phyloP scores from a whole-genome alignment of 2,888 invertebrate genomes.

The Acanthococcus lagerstroemiae region DNA sequence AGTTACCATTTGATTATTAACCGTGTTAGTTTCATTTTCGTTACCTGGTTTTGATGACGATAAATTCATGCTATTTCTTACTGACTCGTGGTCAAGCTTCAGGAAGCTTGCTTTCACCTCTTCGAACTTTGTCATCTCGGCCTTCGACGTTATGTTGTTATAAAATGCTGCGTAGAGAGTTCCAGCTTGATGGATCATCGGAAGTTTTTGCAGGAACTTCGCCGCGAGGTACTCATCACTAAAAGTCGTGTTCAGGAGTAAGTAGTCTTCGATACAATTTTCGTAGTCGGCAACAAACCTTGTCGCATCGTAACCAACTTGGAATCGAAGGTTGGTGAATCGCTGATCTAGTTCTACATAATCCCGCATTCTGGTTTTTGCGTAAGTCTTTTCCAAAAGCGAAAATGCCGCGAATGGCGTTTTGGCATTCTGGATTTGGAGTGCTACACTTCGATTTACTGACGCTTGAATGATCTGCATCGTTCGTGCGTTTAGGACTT shows the following conservation, averaged over 20 bases:
- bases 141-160: too few species aligned
- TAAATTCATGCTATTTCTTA: too few species aligned
- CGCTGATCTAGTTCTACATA: background rate
- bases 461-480: background rate
- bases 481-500: background rate
- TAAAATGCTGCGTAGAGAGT: too few species aligned
- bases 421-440: background rate
- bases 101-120: too few species aligned
- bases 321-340: background rate
- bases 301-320: background rate
- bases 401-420: background rate
- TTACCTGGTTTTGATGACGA: too few species aligned
- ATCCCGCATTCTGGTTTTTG: background rate
- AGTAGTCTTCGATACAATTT: background rate
- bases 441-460: background rate
- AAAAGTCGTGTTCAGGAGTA: background rate
- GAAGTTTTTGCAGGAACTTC: background rate
- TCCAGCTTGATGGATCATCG: background rate
- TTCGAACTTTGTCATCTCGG: too few species aligned
- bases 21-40: too few species aligned
- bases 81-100: too few species aligned
- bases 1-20: too few species aligned
- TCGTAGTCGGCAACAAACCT: background rate
- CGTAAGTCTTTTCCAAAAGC: background rate
- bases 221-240: background rate